Base-by-base conservation (phyloP, 1,140 invertebrate genomes). In the Mesaphorura yosii region DNA sequence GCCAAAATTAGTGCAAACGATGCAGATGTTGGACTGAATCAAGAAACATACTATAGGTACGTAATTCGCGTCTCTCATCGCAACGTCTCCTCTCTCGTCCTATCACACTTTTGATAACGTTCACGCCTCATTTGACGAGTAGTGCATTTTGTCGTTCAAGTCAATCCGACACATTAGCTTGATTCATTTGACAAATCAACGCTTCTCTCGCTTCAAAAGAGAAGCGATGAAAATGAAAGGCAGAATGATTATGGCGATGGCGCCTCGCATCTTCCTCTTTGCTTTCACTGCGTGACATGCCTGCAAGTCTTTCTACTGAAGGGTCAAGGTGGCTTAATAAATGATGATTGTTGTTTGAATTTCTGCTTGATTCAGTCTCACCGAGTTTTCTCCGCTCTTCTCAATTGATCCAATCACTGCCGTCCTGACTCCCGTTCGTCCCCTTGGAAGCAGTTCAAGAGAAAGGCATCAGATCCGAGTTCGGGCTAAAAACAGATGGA, bases 11-110 rank as follows among this genome's bases (percentile, higher is more conserved):
- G 78, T 14, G 93, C 92, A 0, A 88, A 89, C 64, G 93, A 97
- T 71, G 89, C 92, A 6, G 92, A 98, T 69, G 72, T 91, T 12
- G 92, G 91, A 0, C 76, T 86, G 44, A 96, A 96, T 68, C 88
- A 89, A 2, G 88, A 96, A 72, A 89, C 96, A 60, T 96, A 96
- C 69, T 98, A 95, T 68, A 93, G 86, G 69, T 84, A 96, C n/a
- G 10, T 34, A n/a, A 10, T 34, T 77, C n/a, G 78, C 90, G 54
- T 42, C 20, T 42, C 40, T 20, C 22, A n/a, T 42, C 31, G n/a
- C 31, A 10, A 48, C 25, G 20, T 39, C 15, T 22, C 20, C 28
- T 25, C 22, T n/a, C 10, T 34, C n/a, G n/a, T 10, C n/a, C n/a
- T n/a, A n/a, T n/a, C n/a, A n/a, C n/a, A n/a, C n/a, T n/a, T n/a